Evolutionary conservation across 2,888 invertebrate genomes (phyloP).

Genomic region (Apamea sordens): DNA sequence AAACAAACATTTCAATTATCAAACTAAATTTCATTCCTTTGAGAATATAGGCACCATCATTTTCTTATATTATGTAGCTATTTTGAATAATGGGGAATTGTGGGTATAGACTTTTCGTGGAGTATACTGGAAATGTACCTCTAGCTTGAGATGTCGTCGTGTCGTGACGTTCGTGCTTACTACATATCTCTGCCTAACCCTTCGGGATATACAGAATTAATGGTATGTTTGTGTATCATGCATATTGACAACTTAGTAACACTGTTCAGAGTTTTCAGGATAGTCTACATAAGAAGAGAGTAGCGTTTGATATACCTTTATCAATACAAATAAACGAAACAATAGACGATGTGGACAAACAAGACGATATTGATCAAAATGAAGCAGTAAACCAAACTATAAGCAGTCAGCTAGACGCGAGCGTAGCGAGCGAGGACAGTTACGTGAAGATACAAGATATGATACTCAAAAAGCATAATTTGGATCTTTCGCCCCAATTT

Average conservation of each 20-base stretch:
- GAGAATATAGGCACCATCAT: background rate
- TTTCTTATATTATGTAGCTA: background rate
- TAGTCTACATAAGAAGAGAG: conserved; percentile 72
- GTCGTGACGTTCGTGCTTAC: background rate
- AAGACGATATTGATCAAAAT: conserved; percentile 52
- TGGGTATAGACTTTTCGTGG: background rate
- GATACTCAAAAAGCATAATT: conserved; percentile 81
- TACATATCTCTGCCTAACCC: background rate
- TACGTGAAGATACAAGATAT: conserved; percentile 79
- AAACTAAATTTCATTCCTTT: background rate
- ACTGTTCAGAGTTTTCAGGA: conserved; percentile 69
- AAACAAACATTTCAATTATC: too few relatives aligned
- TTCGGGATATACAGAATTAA: background rate
- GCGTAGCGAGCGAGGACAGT: conserved; percentile 74
- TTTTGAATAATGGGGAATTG: background rate
- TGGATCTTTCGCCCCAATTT: conserved; percentile 84
- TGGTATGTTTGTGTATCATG: background rate
- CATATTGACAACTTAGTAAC: conserved; percentile 20
- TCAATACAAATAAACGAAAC: conserved; percentile 67
- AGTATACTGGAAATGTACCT: background rate
- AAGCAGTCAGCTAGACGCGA: conserved; percentile 73
- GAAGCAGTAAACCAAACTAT: conserved; percentile 66
- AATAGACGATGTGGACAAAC: conserved; percentile 53
- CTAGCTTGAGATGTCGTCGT: background rate
- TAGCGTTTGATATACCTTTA: conserved; percentile 74